A percentile compares a stretch with the other conserved stretches of the same genome.
Conservation (phyloP, 2,113 vertebrate genomes). For the Axis porcinus region DNA sequence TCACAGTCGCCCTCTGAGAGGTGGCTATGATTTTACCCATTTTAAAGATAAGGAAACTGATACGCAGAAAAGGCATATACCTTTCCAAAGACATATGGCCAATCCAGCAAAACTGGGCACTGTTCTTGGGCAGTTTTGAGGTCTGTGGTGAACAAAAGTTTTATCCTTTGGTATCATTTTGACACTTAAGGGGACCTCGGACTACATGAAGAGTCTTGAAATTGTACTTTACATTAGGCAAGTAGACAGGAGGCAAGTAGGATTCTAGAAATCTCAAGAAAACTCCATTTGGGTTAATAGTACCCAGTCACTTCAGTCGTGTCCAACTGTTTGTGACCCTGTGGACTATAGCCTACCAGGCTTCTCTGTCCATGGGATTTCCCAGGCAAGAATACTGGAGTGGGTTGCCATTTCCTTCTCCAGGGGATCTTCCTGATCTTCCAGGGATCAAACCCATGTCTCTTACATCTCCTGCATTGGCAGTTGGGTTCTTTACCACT, state of each 20-base stretch:
- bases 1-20: background rate
- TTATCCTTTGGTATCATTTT: background rate
- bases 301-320: background rate
- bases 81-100: background rate
- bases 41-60: background rate
- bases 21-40: background rate
- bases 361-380: background rate
- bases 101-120: background rate
- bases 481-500: background rate
- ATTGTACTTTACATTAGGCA: background rate
- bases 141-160: background rate
- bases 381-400: background rate
- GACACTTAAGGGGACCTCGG: background rate
- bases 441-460: background rate
- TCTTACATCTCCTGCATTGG: background rate
- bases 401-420: background rate
- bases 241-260: background rate
- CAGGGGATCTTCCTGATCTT: background rate
- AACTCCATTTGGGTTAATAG: background rate
- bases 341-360: background rate
- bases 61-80: background rate
- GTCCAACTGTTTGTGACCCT: background rate
- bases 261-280: background rate
- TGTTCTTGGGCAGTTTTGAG: background rate
- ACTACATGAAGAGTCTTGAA: background rate